Conservation (phyloP, 2,113 vertebrate species). For the Conger conger region DNA sequence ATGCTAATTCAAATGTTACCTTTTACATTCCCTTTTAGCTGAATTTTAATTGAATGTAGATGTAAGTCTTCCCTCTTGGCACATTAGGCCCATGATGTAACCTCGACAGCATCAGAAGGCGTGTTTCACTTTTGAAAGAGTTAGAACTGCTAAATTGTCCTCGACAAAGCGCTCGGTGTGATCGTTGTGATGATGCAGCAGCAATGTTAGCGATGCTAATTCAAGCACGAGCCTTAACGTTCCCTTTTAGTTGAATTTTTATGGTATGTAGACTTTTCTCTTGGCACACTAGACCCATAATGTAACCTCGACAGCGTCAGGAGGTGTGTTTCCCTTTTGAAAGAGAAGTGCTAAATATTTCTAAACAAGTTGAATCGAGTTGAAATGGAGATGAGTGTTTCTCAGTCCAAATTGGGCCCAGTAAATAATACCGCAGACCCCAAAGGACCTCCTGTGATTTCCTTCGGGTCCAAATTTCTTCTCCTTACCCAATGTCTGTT, state of each 20-base stretch:
- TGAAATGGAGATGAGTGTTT: not conserved
- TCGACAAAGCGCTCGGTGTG: not conserved
- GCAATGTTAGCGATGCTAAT: too few relatives aligned
- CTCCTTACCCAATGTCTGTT: not conserved
- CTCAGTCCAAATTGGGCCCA: not conserved
- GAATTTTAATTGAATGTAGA: not conserved
- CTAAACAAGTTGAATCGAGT: not conserved
- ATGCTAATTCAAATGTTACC: not conserved
- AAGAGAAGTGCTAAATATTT: slow-evolving; percentile 3
- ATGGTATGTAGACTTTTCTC: not conserved
- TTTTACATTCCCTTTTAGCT: not conserved
- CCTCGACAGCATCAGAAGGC: slow-evolving; percentile 26
- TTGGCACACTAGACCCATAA: too few relatives aligned
- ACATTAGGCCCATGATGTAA: slow-evolving; percentile 32
- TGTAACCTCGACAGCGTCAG: slow-evolving; percentile 31
- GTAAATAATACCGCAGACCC: not conserved
- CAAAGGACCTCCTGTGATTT: not conserved
- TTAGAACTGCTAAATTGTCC: not conserved
- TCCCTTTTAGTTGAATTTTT: not conserved
- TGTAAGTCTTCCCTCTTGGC: not conserved
- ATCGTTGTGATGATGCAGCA: too few relatives aligned
- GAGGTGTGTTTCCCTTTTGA: slow-evolving; percentile 17
- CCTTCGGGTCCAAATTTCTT: not conserved
- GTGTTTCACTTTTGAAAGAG: slow-evolving; percentile 9
- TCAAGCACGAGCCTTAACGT: not conserved